Base-by-base conservation (phyloP, 1,140 invertebrate genomes). In the Drosophila nebulosa region DNA sequence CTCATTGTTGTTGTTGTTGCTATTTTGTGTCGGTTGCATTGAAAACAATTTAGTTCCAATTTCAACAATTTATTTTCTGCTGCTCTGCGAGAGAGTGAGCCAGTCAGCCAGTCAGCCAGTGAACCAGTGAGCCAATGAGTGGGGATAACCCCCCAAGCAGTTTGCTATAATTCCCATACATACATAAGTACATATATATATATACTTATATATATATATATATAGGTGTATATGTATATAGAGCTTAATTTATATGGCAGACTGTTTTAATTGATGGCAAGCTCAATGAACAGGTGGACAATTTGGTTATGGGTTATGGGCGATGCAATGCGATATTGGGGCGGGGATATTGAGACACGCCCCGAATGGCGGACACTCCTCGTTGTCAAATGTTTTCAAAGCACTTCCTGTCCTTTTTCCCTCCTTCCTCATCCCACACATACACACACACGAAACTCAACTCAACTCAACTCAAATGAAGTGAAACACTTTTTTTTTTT, bases 11-110 rank as follows among this genome's bases (percentile, higher is more conserved):
- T 56, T 57, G 16, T 61, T 51, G 64, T 62, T 42, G 53, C 70
- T 62, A 36, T 72, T 64, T 61, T 62, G 62, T 35, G 56, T 67
- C 64, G 78, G 78, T 79, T 86, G 83, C 83, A 86, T 83, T 86
- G 83, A 88, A 83, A 78, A 78, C 83, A 86, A 86, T 86, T 86
- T 86, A 83, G 81, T 81, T 78, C 78, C 84, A 70, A 77, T 78
- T 81, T 81, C 71, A 68, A 84, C 83, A 88, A 88, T 88, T 88
- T 88, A 89, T 89, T 79, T 83, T 73, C 51, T 78, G 69, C 58
- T 61, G 30, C 64, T 65, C 51, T 46, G 18, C 39, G 16, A 46
- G 42, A n/a, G 56, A 27, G 27, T 27, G 63, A 63, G 18, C 1
- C 53, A 36, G 4, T n/a, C n/a, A n/a, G n/a, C n/a, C n/a, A n/a